Conservation (phyloP, 2,113 vertebrate species). For the Cairina moschata region DNA sequence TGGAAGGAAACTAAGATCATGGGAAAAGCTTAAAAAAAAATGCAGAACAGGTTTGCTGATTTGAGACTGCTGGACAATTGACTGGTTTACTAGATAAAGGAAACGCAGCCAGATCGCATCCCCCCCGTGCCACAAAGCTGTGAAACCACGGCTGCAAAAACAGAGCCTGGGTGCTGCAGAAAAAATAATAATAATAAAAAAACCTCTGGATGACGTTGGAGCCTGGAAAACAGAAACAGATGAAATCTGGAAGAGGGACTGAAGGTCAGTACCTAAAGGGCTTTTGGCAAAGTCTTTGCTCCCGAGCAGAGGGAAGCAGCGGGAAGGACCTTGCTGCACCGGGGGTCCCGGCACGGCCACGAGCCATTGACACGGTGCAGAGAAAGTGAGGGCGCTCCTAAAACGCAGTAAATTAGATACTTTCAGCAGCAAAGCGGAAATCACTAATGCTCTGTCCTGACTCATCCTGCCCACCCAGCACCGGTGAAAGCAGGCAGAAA, state of each 20-base stretch:
- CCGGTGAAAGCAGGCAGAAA: not conserved
- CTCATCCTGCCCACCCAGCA: not conserved
- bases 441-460: rapidly evolving
- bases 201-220: too few relatives aligned
- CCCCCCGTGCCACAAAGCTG: not conserved
- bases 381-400: rapidly evolving
- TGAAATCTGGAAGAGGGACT: not conserved
- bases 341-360: rapidly evolving
- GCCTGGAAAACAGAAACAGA: not conserved
- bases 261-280: not conserved
- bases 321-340: not conserved
- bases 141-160: rapidly evolving
- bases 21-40: not conserved
- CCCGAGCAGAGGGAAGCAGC: not conserved
- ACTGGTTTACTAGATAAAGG: not conserved
- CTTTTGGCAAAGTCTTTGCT: not conserved
- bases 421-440: not conserved
- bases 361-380: rapidly evolving
- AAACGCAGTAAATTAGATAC: not conserved
- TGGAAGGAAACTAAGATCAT: not conserved
- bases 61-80: not conserved
- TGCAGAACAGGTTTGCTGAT: not conserved
- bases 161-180: not conserved
- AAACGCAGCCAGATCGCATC: not conserved
- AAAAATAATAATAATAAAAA: too few relatives aligned